These are phyloP conservation scores for Ectropis grisescens DNA, from an alignment of 1,140 invertebrate species.

Conservation along the genomic window DNA sequence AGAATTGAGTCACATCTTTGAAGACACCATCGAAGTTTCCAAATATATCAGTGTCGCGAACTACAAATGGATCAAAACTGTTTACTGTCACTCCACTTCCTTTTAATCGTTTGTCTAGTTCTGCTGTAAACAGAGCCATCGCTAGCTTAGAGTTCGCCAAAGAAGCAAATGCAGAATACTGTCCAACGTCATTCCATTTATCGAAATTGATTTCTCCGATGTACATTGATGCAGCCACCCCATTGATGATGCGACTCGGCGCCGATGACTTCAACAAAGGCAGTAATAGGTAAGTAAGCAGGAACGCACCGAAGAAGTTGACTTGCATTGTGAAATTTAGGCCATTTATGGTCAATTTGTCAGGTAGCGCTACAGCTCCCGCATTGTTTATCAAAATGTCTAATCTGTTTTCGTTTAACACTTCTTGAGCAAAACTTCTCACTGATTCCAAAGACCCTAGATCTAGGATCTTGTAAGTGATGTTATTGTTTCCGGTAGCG, in stretches of 20 bases:
- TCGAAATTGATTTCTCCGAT: constrained; percentile 78
- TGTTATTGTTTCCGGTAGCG: constrained; percentile 57
- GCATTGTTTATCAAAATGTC: constrained; percentile 76
- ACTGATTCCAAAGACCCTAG: constrained; percentile 33
- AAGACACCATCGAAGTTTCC: constrained; percentile 62
- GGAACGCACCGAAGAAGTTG: constrained; percentile 72
- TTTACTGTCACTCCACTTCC: constrained; percentile 76
- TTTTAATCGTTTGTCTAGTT: constrained; percentile 72
- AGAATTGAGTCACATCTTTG: constrained; percentile 38
- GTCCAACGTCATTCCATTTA: constrained; percentile 69
- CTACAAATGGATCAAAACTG: constrained; percentile 84
- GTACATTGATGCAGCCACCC: constrained; percentile 54
- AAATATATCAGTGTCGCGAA: too few relatives aligned
- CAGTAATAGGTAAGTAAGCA: constrained; percentile 70
- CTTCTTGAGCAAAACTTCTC: constrained; percentile 24
- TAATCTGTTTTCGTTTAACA: constrained; percentile 45
- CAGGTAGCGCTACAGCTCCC: constrained; percentile 35
- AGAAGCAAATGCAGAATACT: constrained; percentile 49
- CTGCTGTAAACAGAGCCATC: constrained; percentile 76
- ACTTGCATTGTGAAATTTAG: constrained; percentile 69
- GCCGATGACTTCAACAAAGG: constrained; percentile 70
- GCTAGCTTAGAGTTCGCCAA: constrained; percentile 84
- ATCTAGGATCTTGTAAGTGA: constrained; percentile 57
- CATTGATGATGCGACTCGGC: constrained; percentile 72
- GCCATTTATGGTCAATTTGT: constrained; percentile 61